Percentiles rank a stretch among this genome's conserved stretches.
phyloP scores from a whole-genome alignment of 2,888 invertebrate species.

The Perizoma flavofasciatum region DNA sequence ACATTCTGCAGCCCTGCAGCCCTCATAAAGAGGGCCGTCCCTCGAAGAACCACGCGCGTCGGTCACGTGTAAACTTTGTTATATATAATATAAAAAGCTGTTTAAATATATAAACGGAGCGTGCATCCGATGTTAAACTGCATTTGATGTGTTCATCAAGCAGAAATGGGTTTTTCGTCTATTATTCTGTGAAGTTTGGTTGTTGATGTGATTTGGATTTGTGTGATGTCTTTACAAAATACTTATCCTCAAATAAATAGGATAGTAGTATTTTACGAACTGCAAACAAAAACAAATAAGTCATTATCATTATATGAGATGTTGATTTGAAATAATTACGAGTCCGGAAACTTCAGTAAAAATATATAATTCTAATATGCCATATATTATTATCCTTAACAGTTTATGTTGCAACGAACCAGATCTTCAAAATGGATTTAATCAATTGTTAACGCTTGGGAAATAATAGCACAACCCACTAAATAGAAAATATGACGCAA shows the following conservation, averaged over 20 bases:
- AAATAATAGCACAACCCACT: slow-evolving; percentile 39
- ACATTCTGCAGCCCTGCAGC: slow-evolving; percentile 53
- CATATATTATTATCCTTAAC: no score
- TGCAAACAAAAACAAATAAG: neutral
- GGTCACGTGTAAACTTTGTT: slow-evolving; percentile 50
- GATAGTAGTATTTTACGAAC: neutral
- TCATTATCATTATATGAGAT: neutral
- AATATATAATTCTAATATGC: no score
- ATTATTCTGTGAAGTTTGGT: slow-evolving; percentile 17
- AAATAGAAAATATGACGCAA: slow-evolving; percentile 51
- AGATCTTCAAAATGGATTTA: slow-evolving; percentile 34
- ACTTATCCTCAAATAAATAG: neutral
- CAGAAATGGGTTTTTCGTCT: slow-evolving; percentile 23
- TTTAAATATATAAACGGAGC: slow-evolving; percentile 43
- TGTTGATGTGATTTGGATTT: slow-evolving; percentile 1
- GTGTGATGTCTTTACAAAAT: neutral
- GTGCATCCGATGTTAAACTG: slow-evolving; percentile 50
- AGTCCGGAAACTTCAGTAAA: neutral
- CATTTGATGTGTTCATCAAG: slow-evolving; percentile 63
- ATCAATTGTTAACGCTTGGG: slow-evolving; percentile 46
- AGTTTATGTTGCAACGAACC: no score
- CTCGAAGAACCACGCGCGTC: slow-evolving; percentile 44
- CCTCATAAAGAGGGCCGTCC: slow-evolving; percentile 38
- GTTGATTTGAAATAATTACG: neutral
- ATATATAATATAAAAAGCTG: slow-evolving; percentile 22